Percentiles rank a stretch among this genome's conserved stretches.
These are phyloP conservation scores for Heliconius ethilla DNA, from an alignment of 2,888 invertebrate species.

Conservation along the genomic window DNA sequence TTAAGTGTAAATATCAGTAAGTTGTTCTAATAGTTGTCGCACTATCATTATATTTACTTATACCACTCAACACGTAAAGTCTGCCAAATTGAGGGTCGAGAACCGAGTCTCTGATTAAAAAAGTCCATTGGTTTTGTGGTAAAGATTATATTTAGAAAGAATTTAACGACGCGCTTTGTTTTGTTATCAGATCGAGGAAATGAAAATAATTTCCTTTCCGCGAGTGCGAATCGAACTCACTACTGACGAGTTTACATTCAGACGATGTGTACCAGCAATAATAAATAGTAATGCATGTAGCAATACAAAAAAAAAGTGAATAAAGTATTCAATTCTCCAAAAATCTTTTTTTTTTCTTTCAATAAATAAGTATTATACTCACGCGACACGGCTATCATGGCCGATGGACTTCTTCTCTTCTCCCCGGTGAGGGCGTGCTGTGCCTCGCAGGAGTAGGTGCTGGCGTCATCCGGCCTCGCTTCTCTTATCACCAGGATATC, in stretches of 20 bases:
- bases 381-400: constrained; percentile 87
- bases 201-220: not conserved
- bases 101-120: not conserved
- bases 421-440: constrained; percentile 90
- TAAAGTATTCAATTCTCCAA: no score
- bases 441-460: constrained; percentile 89
- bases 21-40: not conserved
- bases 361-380: constrained; percentile 46
- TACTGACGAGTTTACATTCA: not conserved
- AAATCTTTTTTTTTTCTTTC: no score
- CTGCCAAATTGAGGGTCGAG: no score
- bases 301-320: no score
- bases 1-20: not conserved
- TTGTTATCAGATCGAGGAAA: not conserved
- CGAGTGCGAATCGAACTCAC: not conserved
- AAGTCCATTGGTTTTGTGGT: no score
- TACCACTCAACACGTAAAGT: no score
- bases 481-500: constrained; percentile 86
- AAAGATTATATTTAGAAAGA: no score
- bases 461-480: constrained; percentile 86
- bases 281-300: no score
- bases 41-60: not conserved
- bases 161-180: not conserved
- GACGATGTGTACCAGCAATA: no score
- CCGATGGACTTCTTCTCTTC: constrained; percentile 86